Evolutionary conservation across 2,113 vertebrate species (phyloP).

Genomic region (Neolamprologus cancellatus): DNA sequence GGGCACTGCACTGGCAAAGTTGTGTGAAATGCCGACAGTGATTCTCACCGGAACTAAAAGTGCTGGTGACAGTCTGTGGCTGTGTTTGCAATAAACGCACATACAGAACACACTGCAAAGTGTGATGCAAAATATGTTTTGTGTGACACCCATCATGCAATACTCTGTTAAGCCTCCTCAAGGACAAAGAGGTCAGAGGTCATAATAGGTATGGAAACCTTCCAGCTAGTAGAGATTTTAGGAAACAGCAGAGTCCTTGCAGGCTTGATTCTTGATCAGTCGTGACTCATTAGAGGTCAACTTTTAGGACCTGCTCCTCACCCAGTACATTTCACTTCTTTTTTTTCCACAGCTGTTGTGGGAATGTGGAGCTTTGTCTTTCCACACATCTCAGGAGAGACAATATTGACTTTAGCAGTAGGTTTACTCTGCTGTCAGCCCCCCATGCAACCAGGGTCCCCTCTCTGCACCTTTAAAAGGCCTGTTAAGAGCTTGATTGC

Average conservation of each 20-base stretch:
- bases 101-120: neutral
- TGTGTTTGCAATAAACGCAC: neutral
- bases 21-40: conserved; percentile 43
- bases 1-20: conserved; percentile 14
- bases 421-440: neutral
- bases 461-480: neutral
- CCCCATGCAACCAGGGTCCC: neutral
- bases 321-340: neutral
- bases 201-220: neutral
- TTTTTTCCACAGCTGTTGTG: neutral
- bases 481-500: neutral
- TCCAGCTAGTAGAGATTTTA: neutral
- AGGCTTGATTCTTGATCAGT: neutral
- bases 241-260: neutral
- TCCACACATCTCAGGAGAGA: conserved; percentile 1
- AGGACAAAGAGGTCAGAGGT: neutral
- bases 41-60: conserved; percentile 1
- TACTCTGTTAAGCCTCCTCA: neutral
- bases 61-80: neutral
- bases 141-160: neutral
- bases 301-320: neutral
- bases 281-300: neutral
- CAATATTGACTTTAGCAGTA: conserved; percentile 20
- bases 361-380: conserved; percentile 24
- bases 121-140: neutral